Conservation (phyloP, 1,140 invertebrate genomes). For the Pachypsylla venusta region DNA sequence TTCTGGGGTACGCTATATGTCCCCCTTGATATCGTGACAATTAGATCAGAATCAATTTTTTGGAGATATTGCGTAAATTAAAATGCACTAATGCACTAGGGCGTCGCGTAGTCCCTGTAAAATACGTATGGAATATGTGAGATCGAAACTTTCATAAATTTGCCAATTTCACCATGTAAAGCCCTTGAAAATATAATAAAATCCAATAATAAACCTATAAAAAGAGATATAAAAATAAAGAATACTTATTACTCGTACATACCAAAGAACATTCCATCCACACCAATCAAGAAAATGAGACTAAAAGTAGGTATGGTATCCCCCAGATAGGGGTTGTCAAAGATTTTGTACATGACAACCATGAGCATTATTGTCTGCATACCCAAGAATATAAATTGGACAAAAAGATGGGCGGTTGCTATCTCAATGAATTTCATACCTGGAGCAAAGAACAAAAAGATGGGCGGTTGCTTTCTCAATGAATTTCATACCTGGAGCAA, state of each 20-base stretch:
- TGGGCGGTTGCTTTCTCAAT: slow-evolving; percentile 23
- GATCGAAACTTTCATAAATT: no score
- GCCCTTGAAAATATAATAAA: no score
- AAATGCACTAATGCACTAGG: no score
- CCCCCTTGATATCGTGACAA: no score
- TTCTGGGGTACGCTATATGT: no score
- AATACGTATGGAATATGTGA: no score
- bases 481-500: slow-evolving; percentile 21
- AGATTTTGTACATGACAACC: slow-evolving; percentile 20
- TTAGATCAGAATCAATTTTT: no score
- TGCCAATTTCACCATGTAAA: no score
- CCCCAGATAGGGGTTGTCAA: slow-evolving; percentile 21
- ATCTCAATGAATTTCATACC: slow-evolving; percentile 24
- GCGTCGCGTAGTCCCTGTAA: no score
- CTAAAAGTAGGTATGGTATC: slow-evolving; percentile 16
- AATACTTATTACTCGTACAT: not conserved
- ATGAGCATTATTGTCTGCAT: slow-evolving; percentile 22
- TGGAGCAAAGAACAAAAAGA: slow-evolving; percentile 16
- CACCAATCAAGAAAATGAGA: slow-evolving; percentile 19
- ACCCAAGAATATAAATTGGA: slow-evolving; percentile 20
- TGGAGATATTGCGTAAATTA: no score
- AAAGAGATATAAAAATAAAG: not conserved
- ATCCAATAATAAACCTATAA: no score
- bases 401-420: slow-evolving; percentile 20
- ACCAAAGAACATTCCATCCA: slow-evolving; percentile 23